Percentiles rank a stretch among this genome's conserved stretches.
These are phyloP conservation scores for Macaca fascicularis DNA, from an alignment of 2,113 vertebrate species.

Conservation along the genomic window T2T-MFA8v1.1 NC_088385.1:74119001-74119500, in stretches of 20 bases:
- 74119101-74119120: background rate
- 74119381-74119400: background rate
- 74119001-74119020: background rate
- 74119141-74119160: background rate
- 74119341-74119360: background rate
- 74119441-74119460: background rate
- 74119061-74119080: background rate
- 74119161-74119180: background rate
- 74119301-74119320: background rate
- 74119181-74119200: background rate
- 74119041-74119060: background rate
- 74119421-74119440: background rate
- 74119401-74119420: background rate
- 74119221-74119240: background rate
- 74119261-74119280: background rate
- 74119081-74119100: background rate
- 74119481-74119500: constrained; percentile 36
- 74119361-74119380: background rate
- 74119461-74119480: background rate
- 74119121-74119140: background rate
- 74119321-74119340: background rate
- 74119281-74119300: background rate
- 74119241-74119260: background rate
- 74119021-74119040: background rate
- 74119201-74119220: background rate